These are phyloP conservation scores for Anhinga anhinga DNA, from an alignment of 2,113 vertebrate species.

Conservation along the genomic window DNA sequence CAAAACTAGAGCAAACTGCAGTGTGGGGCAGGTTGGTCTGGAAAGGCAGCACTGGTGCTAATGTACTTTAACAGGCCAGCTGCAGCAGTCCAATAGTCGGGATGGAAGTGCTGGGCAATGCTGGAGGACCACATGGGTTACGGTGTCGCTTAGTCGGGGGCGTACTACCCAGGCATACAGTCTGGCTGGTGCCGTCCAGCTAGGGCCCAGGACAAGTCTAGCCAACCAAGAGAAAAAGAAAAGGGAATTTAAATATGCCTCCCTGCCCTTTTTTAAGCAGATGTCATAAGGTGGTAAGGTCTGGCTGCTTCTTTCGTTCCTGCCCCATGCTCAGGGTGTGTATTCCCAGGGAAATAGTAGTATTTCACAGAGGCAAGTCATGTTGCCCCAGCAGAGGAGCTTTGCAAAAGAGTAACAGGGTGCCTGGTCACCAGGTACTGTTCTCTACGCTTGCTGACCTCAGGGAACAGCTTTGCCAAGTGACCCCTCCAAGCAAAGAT, in stretches of 20 bases:
- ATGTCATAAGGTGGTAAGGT: neutral
- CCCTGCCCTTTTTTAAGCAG: neutral
- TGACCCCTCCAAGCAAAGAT: slow-evolving; percentile 9
- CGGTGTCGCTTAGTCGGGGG: neutral
- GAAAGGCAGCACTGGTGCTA: neutral
- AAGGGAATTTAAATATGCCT: neutral
- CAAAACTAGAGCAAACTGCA: neutral
- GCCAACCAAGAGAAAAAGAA: neutral
- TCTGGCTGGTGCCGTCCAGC: neutral
- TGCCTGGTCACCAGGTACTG: neutral
- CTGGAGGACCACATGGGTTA: neutral
- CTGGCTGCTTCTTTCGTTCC: neutral
- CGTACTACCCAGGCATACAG: neutral
- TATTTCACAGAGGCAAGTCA: neutral
- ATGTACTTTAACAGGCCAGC: neutral
- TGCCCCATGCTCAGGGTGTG: neutral
- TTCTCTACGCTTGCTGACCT: neutral
- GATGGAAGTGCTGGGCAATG: neutral
- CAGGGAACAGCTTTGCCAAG: slow-evolving; percentile 12
- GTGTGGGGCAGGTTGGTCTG: neutral
- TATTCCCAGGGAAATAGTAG: neutral
- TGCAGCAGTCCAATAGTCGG: neutral
- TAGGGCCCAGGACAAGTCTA: neutral
- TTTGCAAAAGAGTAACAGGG: neutral
- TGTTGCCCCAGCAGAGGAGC: neutral